phyloP scores from a whole-genome alignment of 2,797 vertebrate genomes.

The Ctenochaetus hawaiiensis region DNA sequence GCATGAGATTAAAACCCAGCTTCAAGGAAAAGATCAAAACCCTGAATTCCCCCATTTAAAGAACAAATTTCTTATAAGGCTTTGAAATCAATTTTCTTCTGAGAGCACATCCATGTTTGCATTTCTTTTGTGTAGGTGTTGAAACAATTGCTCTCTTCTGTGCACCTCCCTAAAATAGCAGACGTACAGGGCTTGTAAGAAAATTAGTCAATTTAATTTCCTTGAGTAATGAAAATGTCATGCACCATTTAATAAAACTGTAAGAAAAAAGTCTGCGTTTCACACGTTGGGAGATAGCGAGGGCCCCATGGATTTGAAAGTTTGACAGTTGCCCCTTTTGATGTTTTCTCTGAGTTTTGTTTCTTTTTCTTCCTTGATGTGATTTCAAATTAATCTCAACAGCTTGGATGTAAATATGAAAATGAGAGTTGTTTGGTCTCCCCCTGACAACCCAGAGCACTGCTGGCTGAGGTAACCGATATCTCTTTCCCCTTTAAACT shows the following conservation, averaged over 20 bases:
- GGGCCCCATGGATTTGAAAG: conserved; percentile 85
- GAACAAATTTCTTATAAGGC: conserved; percentile 76
- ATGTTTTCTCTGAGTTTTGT: conserved; percentile 89
- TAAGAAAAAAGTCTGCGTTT: conserved; percentile 85
- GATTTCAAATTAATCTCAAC: conserved; percentile 89
- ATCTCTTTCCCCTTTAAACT: conserved; percentile 90
- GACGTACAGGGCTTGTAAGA: conserved; percentile 88
- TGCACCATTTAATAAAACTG: conserved; percentile 92
- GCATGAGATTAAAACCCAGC: conserved; percentile 59
- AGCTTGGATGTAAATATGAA: conserved; percentile 88
- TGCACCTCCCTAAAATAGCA: conserved; percentile 88
- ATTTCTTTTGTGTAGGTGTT: conserved; percentile 85
- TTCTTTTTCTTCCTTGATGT: conserved; percentile 85
- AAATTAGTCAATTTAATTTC: conserved; percentile 92
- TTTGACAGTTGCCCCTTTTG: conserved; percentile 86
- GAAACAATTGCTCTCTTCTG: conserved; percentile 85
- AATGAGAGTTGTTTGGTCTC: conserved; percentile 89
- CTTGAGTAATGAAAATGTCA: conserved; percentile 93
- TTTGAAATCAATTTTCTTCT: conserved; percentile 78
- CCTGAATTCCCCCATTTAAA: conserved; percentile 77
- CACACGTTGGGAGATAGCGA: conserved; percentile 80
- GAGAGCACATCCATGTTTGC: conserved; percentile 75
- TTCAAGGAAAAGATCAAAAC: conserved; percentile 64
- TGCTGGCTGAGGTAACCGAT: conserved; percentile 86
- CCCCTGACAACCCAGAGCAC: conserved; percentile 74